A percentile compares a stretch with the other conserved stretches of the same genome.
phyloP scores from a whole-genome alignment of 2,888 invertebrate genomes.

The Macrophya annulata region DNA sequence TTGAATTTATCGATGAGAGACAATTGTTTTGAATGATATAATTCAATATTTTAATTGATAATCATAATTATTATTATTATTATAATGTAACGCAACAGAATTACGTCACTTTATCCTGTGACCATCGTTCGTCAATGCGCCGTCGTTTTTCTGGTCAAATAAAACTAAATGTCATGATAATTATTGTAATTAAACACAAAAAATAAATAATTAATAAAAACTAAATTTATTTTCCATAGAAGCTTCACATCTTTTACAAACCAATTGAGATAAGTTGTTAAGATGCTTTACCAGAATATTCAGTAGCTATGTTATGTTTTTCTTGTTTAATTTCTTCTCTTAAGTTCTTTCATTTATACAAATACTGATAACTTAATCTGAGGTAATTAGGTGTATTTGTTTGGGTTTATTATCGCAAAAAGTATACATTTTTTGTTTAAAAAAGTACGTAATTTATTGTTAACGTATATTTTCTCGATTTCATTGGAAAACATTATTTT shows the following conservation, averaged over 20 bases:
- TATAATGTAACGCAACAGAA: conserved; percentile 23
- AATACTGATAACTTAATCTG: not conserved
- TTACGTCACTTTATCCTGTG: conserved; percentile 25
- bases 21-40: conserved; percentile 5
- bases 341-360: not conserved
- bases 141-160: conserved; percentile 27
- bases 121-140: conserved; percentile 23
- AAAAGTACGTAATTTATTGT: conserved; percentile 15
- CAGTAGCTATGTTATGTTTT: not conserved
- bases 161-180: conserved; percentile 47
- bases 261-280: not conserved
- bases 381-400: not conserved
- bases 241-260: conserved; percentile 16
- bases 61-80: conserved; percentile 41
- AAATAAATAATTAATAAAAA: conserved; percentile 50
- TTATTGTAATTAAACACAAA: conserved; percentile 44
- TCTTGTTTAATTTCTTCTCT: not conserved
- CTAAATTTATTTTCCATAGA: conserved; percentile 34
- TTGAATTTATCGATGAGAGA: conserved; percentile 7
- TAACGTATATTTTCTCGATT: conserved; percentile 5
- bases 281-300: not conserved
- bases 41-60: conserved; percentile 34
- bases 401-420: not conserved
- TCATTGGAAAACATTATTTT: not conserved
- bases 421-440: not conserved